phyloP scores from a whole-genome alignment of 2,888 invertebrate genomes.

The Aquatica leii region DNA sequence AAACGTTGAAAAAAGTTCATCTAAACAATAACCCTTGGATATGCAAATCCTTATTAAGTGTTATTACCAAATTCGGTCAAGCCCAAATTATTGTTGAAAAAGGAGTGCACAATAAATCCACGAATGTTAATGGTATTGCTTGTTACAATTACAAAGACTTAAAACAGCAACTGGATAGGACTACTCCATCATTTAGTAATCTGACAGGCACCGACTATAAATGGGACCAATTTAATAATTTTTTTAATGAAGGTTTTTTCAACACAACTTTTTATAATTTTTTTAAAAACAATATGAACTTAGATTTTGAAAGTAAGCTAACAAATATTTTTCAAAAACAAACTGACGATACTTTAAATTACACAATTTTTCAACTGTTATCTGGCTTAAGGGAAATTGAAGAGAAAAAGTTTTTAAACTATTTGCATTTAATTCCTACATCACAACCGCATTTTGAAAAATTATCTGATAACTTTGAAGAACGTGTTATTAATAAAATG shows the following conservation, averaged over 20 bases:
- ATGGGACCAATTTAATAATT: not conserved
- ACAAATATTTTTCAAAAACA: not conserved
- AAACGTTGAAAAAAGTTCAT: not conserved
- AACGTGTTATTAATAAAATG: not conserved
- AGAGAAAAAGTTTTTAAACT: not conserved
- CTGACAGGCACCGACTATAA: not conserved
- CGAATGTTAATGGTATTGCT: slow-evolving; percentile 15
- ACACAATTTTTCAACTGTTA: not conserved
- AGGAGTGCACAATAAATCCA: not conserved
- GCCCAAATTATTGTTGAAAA: not conserved
- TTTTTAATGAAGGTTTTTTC: slow-evolving; percentile 6
- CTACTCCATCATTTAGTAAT: not conserved
- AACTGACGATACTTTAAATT: not conserved
- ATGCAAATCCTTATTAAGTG: slow-evolving; percentile 22
- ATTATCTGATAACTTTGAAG: not conserved
- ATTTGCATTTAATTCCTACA: not conserved
- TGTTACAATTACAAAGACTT: not conserved
- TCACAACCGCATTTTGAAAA: not conserved
- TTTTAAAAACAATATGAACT: slow-evolving; percentile 8
- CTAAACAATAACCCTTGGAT: slow-evolving; percentile 29
- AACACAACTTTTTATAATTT: slow-evolving; percentile 19
- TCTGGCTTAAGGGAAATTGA: not conserved
- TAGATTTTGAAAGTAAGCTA: not conserved
- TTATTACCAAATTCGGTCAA: not conserved
- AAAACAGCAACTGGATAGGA: too few relatives aligned